Evolutionary conservation across 2,113 vertebrate genomes (phyloP).

Genomic region (Piliocolobus tephrosceles): DNA sequence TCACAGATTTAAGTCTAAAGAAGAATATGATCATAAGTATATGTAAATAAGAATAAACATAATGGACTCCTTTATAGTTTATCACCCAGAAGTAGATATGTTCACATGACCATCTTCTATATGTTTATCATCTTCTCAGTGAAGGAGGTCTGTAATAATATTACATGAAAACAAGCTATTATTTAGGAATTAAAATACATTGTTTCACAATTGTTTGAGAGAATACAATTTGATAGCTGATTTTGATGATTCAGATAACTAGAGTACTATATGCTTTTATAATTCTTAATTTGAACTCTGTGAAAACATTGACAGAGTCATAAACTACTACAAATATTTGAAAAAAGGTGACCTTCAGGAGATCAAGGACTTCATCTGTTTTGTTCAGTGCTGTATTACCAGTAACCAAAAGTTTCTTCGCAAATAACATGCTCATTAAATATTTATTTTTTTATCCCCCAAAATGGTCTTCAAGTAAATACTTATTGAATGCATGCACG

Average conservation of each 20-base stretch:
- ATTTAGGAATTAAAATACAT: background rate
- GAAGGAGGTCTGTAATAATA: background rate
- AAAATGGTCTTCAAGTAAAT: no score
- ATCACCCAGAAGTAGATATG: no score
- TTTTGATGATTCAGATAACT: background rate
- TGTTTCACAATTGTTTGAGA: background rate
- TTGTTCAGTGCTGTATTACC: background rate
- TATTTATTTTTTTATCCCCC: no score
- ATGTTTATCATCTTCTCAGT: background rate
- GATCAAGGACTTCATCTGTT: background rate
- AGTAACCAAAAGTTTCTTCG: background rate
- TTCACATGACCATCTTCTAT: background rate
- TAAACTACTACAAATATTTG: background rate
- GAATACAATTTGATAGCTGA: background rate
- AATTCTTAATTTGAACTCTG: background rate
- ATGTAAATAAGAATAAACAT: background rate
- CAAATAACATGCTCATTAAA: background rate
- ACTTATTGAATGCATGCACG: fast-evolving
- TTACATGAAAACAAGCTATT: background rate
- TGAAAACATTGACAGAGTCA: background rate
- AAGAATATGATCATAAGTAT: background rate
- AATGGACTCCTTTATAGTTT: background rate
- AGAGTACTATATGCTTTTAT: background rate
- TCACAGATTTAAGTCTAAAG: background rate
- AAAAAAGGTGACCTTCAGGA: background rate